Percentiles rank a stretch among this genome's conserved stretches.
These are phyloP conservation scores for Fragum sueziense DNA, from an alignment of 2,888 invertebrate species.

Conservation along the genomic window DNA sequence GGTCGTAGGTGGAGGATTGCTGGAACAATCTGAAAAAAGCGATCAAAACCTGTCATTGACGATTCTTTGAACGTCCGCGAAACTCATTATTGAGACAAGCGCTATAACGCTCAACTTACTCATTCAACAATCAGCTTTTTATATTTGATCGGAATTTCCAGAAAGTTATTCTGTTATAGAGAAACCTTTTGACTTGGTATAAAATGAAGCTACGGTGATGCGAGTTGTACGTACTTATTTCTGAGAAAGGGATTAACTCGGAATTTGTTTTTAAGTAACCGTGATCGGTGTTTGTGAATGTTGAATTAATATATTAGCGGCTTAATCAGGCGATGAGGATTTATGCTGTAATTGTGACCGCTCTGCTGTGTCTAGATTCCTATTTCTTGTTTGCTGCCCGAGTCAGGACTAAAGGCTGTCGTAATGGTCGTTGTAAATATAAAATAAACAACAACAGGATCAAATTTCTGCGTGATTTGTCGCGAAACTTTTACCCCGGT, in stretches of 20 bases:
- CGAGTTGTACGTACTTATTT: neutral
- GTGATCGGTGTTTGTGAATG: neutral
- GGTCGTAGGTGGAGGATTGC: slow-evolving; percentile 3
- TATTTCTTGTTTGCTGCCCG: slow-evolving; percentile 32
- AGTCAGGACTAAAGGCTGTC: slow-evolving; percentile 41
- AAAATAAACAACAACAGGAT: slow-evolving; percentile 45
- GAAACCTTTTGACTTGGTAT: neutral
- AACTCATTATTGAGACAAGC: slow-evolving; percentile 4
- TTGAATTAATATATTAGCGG: neutral
- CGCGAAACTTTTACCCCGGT: slow-evolving; percentile 46
- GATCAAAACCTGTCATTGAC: slow-evolving; percentile 13
- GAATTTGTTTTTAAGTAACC: neutral
- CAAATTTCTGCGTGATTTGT: slow-evolving; percentile 45
- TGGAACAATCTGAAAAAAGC: neutral
- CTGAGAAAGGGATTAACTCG: neutral
- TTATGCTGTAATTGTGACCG: slow-evolving; percentile 50
- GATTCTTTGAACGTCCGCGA: neutral
- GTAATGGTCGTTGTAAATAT: slow-evolving; percentile 48
- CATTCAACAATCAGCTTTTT: neutral
- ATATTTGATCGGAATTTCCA: neutral
- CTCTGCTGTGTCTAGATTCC: slow-evolving; percentile 53
- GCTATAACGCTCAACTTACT: neutral
- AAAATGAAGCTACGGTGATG: slow-evolving; percentile 10
- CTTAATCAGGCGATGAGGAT: slow-evolving; percentile 53
- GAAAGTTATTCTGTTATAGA: neutral